Conservation (phyloP, 2,888 invertebrate species). For the Lochmaea crataegi region DNA sequence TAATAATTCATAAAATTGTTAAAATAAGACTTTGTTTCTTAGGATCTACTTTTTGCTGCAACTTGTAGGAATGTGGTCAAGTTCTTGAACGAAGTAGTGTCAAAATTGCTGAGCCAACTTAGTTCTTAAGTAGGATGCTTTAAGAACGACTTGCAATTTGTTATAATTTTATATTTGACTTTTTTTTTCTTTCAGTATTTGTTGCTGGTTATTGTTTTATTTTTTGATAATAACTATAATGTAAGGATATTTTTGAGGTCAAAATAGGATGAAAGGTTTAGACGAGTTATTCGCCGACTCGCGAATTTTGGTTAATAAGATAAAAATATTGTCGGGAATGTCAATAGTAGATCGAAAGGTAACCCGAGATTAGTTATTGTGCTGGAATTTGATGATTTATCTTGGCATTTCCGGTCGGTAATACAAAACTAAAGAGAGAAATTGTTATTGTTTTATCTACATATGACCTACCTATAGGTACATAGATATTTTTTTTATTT, state of each 20-base stretch:
- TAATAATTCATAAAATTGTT: conserved; percentile 20
- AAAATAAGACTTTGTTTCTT: conserved; percentile 41
- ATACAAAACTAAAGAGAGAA: neutral
- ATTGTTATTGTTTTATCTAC: neutral
- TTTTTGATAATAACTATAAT: conserved; percentile 8
- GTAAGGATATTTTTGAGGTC: conserved; percentile 24
- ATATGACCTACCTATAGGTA: neutral
- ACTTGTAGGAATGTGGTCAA: conserved; percentile 55
- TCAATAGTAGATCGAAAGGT: conserved; percentile 16
- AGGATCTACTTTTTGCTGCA: conserved; percentile 59
- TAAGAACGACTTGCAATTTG: conserved; percentile 14
- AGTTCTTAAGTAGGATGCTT: neutral
- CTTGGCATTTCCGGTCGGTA: conserved; percentile 19
- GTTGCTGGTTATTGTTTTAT: conserved; percentile 24
- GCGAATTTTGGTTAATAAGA: conserved; percentile 4
- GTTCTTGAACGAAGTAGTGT: conserved; percentile 18
- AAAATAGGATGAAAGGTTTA: neutral
- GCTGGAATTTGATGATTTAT: conserved; percentile 11
- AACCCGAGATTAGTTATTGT: conserved; percentile 8
- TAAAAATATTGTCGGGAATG: conserved; percentile 12
- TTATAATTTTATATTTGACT: conserved; percentile 26
- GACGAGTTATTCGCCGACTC: neutral
- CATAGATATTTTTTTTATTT: neutral
- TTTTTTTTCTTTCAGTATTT: conserved; percentile 16
- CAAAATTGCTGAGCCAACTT: conserved; percentile 27